Conservation (phyloP, 2,113 vertebrate genomes). For the Ammospiza caudacuta region DNA sequence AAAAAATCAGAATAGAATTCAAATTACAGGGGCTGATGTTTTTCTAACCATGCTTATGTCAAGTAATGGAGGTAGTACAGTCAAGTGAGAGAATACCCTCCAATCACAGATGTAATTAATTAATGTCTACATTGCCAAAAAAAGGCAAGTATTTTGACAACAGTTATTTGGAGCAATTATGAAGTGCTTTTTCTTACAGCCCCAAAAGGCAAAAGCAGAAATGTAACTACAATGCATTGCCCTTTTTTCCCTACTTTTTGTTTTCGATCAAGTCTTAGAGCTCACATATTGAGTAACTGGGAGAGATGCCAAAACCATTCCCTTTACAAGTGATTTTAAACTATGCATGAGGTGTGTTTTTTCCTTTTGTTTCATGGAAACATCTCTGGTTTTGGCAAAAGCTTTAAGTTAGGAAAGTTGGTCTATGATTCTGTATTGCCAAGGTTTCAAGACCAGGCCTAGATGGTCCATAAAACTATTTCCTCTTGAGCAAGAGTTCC, state of each 20-base stretch:
- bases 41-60: neutral
- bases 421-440: constrained; percentile 16
- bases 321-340: constrained; percentile 60
- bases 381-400: constrained; percentile 58
- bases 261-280: constrained; percentile 46
- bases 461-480: constrained; percentile 50
- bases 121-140: constrained; percentile 43
- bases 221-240: constrained; percentile 19
- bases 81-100: neutral
- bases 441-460: constrained; percentile 52
- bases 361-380: constrained; percentile 68
- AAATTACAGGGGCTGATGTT: neutral
- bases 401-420: constrained; percentile 61
- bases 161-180: constrained; percentile 63
- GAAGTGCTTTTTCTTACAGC: constrained; percentile 41
- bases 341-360: constrained; percentile 27
- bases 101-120: constrained; percentile 45
- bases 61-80: neutral
- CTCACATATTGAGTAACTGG: constrained; percentile 61
- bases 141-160: constrained; percentile 54
- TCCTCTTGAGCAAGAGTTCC: constrained; percentile 29
- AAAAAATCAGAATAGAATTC: neutral
- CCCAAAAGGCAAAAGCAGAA: constrained; percentile 40
- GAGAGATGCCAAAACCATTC: constrained; percentile 53
- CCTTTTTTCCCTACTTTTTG: constrained; percentile 28